These are phyloP conservation scores for Onychorhynchus coronatus DNA, from an alignment of 2,113 vertebrate genomes.

Conservation along the genomic window DNA sequence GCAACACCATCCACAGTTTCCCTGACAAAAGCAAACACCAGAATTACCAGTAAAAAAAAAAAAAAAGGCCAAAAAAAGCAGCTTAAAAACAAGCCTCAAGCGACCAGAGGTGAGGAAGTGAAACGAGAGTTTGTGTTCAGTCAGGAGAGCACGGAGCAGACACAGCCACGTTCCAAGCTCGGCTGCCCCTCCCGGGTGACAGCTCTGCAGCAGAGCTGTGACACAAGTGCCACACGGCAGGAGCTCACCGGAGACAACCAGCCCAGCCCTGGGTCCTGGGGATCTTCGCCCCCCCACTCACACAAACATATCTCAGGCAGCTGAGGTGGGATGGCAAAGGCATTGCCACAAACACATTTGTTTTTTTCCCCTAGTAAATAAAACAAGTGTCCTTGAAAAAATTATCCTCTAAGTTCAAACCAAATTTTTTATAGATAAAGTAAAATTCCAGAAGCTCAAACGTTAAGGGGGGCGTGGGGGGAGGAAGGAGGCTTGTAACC, in stretches of 20 bases:
- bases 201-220: neutral
- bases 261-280: neutral
- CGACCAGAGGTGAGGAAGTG: neutral
- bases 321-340: neutral
- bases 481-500: neutral
- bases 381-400: neutral
- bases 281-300: accelerated
- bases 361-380: neutral
- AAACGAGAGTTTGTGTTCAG: accelerated
- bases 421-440: accelerated
- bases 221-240: neutral
- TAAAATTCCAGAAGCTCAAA: neutral
- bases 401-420: neutral
- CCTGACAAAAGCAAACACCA: neutral
- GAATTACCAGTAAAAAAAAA: neutral
- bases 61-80: neutral
- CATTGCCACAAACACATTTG: neutral
- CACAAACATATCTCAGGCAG: neutral
- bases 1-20: neutral
- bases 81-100: neutral
- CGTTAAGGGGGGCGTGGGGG: no score
- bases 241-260: neutral
- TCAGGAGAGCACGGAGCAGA: neutral
- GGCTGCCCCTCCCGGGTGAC: neutral
- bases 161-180: neutral